Percentiles rank a stretch among this genome's conserved stretches.
Conservation (phyloP, 2,888 invertebrate genomes). For the Mesorhabditis belari region DNA sequence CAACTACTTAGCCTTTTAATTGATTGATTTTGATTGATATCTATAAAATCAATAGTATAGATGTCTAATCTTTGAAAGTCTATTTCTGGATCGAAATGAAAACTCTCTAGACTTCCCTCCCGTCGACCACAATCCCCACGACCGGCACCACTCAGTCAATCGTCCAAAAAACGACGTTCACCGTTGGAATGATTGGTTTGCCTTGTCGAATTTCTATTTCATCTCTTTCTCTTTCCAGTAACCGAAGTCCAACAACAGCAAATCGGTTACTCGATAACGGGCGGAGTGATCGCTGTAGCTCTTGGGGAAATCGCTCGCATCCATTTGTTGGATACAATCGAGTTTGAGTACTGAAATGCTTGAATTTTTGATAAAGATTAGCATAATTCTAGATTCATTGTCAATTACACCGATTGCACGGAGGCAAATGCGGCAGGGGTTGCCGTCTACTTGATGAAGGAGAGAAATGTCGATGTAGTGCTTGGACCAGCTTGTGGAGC, state of each 20-base stretch:
- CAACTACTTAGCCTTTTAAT: too few species aligned
- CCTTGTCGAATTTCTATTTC: not conserved
- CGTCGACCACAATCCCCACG: not conserved
- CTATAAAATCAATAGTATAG: too few species aligned
- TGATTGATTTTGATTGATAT: too few species aligned
- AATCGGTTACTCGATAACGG: conserved; percentile 20
- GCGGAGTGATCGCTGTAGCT: conserved; percentile 34
- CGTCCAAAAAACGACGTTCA: not conserved
- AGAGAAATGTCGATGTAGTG: conserved; percentile 27
- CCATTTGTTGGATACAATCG: conserved; percentile 18
- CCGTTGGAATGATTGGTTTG: not conserved
- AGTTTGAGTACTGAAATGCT: conserved; percentile 15
- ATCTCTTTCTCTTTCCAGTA: too few species aligned
- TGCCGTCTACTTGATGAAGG: conserved; percentile 23
- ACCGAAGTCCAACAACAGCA: conserved; percentile 2
- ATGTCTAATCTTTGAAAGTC: too few species aligned
- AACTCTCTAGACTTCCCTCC: too few species aligned
- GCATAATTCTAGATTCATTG: conserved; percentile 8
- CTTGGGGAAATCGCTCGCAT: conserved; percentile 25
- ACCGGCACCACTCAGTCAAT: not conserved
- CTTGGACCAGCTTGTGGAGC: conserved; percentile 34
- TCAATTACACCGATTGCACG: conserved; percentile 23
- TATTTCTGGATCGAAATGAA: too few species aligned
- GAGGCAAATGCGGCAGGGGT: conserved; percentile 8
- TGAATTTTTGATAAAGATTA: not conserved